phyloP scores from a whole-genome alignment of 2,797 vertebrate species.

The Telmatherina bonti region DNA sequence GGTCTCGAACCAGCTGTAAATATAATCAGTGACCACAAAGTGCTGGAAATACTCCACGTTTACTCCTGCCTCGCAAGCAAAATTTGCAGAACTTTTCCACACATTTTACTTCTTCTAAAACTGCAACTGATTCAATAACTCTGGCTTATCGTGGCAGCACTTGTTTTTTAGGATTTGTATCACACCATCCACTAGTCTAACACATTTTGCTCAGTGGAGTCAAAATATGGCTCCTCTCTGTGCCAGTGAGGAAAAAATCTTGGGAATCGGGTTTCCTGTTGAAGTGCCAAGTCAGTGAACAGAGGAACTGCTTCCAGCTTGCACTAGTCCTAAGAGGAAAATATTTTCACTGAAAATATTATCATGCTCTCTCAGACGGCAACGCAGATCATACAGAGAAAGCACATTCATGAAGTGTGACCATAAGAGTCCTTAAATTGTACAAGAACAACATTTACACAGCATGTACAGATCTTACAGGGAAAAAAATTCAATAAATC shows the following conservation, averaged over 20 bases:
- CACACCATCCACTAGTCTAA: constrained; percentile 23
- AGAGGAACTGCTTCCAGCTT: constrained; percentile 42
- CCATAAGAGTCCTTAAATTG: constrained; percentile 20
- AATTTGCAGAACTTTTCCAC: constrained; percentile 37
- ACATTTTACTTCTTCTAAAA: constrained; percentile 36
- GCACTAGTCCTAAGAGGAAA: constrained; percentile 22
- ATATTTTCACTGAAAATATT: constrained; percentile 55
- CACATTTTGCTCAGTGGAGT: constrained; percentile 25
- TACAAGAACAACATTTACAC: constrained; percentile 36
- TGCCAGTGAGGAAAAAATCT: constrained; percentile 41
- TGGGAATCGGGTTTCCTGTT: constrained; percentile 53
- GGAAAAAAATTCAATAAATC: not conserved
- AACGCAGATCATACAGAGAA: constrained; percentile 17
- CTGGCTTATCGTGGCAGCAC: constrained; percentile 26
- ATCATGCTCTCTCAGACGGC: constrained; percentile 25
- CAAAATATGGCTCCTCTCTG: constrained; percentile 34
- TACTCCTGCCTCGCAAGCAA: constrained; percentile 62
- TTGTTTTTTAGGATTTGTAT: constrained; percentile 45
- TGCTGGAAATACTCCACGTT: constrained; percentile 58
- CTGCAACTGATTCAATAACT: constrained; percentile 46
- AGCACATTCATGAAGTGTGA: constrained; percentile 16
- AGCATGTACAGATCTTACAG: not conserved
- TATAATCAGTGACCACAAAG: constrained; percentile 67
- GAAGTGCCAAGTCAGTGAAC: constrained; percentile 46
- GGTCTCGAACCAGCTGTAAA: constrained; percentile 64